Evolutionary conservation across 2,888 invertebrate species (phyloP).

Genomic region (Pristionchus entomophagus): DNA sequence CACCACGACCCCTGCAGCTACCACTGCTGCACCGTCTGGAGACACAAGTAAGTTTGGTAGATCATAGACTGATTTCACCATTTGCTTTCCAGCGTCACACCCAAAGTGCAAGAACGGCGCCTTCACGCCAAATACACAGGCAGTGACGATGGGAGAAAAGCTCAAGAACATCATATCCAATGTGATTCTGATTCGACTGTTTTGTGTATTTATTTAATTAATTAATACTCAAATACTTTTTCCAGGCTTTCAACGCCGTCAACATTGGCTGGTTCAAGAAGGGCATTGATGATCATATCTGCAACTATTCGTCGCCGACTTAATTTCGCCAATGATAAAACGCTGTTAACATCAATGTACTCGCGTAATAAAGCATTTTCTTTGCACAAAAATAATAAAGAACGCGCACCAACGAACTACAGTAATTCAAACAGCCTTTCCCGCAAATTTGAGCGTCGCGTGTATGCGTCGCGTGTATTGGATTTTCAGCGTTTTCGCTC

Average conservation of each 20-base stretch:
- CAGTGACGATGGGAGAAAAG: slow-evolving; percentile 63
- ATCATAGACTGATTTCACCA: neutral
- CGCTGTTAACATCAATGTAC: too few species aligned
- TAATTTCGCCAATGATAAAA: too few species aligned
- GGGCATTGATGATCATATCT: slow-evolving; percentile 61
- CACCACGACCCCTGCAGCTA: neutral
- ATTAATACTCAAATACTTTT: neutral
- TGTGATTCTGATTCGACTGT: too few species aligned
- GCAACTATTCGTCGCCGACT: slow-evolving; percentile 52
- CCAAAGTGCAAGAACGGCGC: slow-evolving; percentile 5
- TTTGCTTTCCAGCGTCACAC: neutral
- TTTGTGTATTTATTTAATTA: too few species aligned
- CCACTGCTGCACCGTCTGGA: neutral
- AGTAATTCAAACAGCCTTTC: neutral
- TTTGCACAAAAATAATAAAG: neutral
- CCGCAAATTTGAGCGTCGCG: neutral
- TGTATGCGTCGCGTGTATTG: neutral
- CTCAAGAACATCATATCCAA: slow-evolving; percentile 59
- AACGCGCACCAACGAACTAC: too few species aligned
- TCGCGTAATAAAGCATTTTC: neutral
- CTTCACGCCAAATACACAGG: slow-evolving; percentile 59
- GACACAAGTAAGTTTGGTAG: neutral
- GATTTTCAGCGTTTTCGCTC: neutral
- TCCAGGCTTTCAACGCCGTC: slow-evolving; percentile 17
- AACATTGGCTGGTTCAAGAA: slow-evolving; percentile 51